Base-by-base conservation (phyloP, 2,797 vertebrate genomes). In the Cossypha niveicapilla region DNA sequence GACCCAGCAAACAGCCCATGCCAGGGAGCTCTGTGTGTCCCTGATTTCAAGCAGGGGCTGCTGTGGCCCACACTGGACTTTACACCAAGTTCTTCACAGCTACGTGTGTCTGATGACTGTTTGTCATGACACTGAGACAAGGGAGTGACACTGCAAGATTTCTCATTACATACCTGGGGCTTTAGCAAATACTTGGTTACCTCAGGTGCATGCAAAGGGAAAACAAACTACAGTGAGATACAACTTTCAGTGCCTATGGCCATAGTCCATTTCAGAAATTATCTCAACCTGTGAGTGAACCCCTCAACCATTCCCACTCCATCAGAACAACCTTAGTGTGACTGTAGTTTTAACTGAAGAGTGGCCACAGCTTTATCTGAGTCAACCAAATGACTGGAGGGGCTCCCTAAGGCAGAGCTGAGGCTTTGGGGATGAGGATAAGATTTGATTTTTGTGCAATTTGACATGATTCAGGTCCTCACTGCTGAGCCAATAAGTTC, bases 401-500 rank as follows among this genome's bases (percentile, higher is more conserved):
- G 34, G 37, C 37, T 91, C 47, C 44, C 34, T 32, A 35, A 84
- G 60, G 42, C 75, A 76, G 61, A 54, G 32, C 39, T 47, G 77
- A 92, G 86, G 71, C 56, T 87, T 22, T 70, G n/a, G 48, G 56
- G 50, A 63, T 24, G 65, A 95, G 45, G 51, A 56, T 17, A 37
- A 72, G 62, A 76, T 30, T 44, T 41, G 42, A 91, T 77, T 88
- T 90, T 90, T 63, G 47, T 60, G 44, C 74, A 75, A 51, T 56
- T 84, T 62, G 63, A 37, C 18, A 51, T 3, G 13, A 88, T 73
- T 82, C 37, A 45, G 78, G 56, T 89, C n/a, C 77, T 91, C 67
- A 14, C 10, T 93, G 88, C 86, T 95, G 86, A 95, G 51, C 60
- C 47, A 70, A 44, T 84, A 84, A 90, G 77, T 48, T 95, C 48